Percentiles rank a stretch among this genome's conserved stretches.
Evolutionary conservation across 2,113 vertebrate genomes (phyloP).

Genomic region (Paralichthys olivaceus): DNA sequence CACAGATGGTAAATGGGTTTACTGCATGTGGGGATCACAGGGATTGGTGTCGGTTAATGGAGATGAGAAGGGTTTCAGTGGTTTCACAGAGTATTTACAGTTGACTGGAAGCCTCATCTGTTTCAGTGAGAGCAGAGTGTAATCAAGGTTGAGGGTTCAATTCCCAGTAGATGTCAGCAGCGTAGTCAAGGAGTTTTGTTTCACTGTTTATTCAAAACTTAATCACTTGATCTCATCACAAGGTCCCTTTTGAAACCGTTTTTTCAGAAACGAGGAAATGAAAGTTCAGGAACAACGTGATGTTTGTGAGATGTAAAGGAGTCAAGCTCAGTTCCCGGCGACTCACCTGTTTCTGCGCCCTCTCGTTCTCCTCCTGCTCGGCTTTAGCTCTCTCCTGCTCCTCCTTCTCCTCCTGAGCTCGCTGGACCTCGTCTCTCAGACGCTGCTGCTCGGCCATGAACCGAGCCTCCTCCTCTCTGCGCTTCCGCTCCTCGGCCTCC

Average conservation of each 20-base stretch:
- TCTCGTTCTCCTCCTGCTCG: constrained; percentile 88
- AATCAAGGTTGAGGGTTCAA: background rate
- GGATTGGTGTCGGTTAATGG: constrained; percentile 48
- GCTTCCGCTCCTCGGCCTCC: constrained; percentile 86
- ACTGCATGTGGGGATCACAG: constrained; percentile 33
- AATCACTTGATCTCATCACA: background rate
- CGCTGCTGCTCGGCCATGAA: constrained; percentile 83
- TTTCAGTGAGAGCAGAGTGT: background rate
- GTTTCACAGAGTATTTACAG: constrained; percentile 38
- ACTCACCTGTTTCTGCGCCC: constrained; percentile 91
- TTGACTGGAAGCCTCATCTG: background rate
- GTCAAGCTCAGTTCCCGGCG: background rate
- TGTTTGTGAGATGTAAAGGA: background rate
- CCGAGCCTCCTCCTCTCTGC: constrained; percentile 84
- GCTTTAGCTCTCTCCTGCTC: constrained; percentile 80
- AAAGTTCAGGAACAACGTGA: background rate
- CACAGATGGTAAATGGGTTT: constrained; percentile 64
- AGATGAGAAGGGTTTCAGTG: constrained; percentile 40
- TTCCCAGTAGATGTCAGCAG: background rate
- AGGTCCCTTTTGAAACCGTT: background rate
- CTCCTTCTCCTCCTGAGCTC: constrained; percentile 79
- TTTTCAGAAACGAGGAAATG: no score
- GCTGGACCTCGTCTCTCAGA: constrained; percentile 76
- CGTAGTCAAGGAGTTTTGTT: no score
- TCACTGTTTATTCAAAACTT: background rate